Conservation (phyloP, 2,113 vertebrate genomes). For the Oostethus manadensis region DNA sequence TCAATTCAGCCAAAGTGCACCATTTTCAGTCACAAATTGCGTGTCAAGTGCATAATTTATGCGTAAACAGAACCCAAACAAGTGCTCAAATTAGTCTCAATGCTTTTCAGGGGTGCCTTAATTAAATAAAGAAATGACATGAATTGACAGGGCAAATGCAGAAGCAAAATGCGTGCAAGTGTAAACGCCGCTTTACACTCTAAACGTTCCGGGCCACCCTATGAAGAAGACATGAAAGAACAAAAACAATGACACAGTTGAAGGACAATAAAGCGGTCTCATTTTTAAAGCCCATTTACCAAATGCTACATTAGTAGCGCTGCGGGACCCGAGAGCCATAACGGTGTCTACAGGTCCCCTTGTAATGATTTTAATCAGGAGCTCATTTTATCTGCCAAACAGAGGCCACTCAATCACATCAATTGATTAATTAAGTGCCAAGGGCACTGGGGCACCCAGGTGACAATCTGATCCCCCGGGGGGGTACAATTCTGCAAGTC, state of each 20-base stretch:
- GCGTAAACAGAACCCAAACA: too few species aligned
- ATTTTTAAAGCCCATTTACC: slow-evolving; percentile 1
- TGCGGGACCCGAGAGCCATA: slow-evolving; percentile 8
- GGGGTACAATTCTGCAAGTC: not conserved
- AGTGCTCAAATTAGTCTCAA: too few species aligned
- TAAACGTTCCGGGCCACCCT: too few species aligned
- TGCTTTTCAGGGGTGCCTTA: too few species aligned
- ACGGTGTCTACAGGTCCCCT: slow-evolving; percentile 24
- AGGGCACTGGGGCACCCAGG: slow-evolving; percentile 41
- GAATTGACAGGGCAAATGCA: too few species aligned
- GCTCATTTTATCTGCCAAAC: slow-evolving; percentile 57
- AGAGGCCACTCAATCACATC: slow-evolving; percentile 57
- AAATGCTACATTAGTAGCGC: slow-evolving; percentile 8
- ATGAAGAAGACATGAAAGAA: not conserved
- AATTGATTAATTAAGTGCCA: slow-evolving; percentile 63
- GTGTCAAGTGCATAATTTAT: too few species aligned
- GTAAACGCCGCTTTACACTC: too few species aligned
- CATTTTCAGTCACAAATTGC: too few species aligned
- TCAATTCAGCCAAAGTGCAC: too few species aligned
- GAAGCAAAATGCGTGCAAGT: too few species aligned
- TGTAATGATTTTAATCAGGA: slow-evolving; percentile 62
- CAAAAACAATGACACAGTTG: not conserved
- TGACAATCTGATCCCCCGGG: slow-evolving; percentile 41
- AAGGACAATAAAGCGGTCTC: not conserved
- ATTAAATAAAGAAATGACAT: too few species aligned